Evolutionary conservation across 92 coral and sea anemone species (phyloP).

Genomic region (Paramuricea clavata): DNA sequence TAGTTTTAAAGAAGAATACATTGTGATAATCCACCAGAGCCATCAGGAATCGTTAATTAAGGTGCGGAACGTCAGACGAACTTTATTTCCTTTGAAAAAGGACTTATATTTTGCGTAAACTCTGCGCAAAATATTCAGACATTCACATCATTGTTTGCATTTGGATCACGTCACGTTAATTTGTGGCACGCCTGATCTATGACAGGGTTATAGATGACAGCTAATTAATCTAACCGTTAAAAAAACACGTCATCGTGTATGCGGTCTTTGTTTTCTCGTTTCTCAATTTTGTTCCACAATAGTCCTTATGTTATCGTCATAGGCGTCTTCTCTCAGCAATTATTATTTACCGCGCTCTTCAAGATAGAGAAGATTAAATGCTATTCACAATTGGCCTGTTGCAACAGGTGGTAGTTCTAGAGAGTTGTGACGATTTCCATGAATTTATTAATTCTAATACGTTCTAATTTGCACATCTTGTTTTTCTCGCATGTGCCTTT

Average conservation of each 20-base stretch:
- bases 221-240: not conserved
- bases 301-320: not conserved
- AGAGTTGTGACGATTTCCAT: not conserved
- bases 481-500: too few species aligned
- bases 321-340: not conserved
- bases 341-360: not conserved
- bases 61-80: too few species aligned
- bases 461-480: too few species aligned
- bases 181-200: not conserved
- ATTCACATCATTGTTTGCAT: not conserved
- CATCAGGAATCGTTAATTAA: too few species aligned
- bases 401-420: not conserved
- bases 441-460: too few species aligned
- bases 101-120: too few species aligned
- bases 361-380: not conserved
- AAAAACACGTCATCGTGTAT: not conserved
- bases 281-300: not conserved
- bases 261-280: not conserved
- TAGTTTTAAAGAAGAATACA: too few species aligned
- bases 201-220: not conserved
- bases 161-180: not conserved
- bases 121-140: not conserved
- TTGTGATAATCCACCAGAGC: too few species aligned
- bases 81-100: too few species aligned
- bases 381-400: too few species aligned